Evolutionary conservation across 2,888 invertebrate genomes (phyloP), one percentile per base, ranked within the genome.

Genomic region (Aporophyla lueneburgensis): DNA sequence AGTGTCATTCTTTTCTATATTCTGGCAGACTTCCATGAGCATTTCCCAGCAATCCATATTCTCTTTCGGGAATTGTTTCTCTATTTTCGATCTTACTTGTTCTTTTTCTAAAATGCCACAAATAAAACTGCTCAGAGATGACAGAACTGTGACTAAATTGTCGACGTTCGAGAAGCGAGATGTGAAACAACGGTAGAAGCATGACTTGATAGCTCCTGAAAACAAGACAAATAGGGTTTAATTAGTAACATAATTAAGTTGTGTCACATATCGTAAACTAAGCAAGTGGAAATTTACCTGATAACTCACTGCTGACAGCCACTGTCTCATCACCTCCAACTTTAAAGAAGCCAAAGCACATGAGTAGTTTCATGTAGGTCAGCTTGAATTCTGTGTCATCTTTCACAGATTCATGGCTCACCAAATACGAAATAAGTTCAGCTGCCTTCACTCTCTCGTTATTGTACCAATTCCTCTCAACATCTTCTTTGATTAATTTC

Each of bases 181-280:
- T 83, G 98, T 97, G 81, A 98, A 95, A 72, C 98, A 97, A 43
- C 97, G 96, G 89, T 97, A 98, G 90, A 98, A 98, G 86, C 97
- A 97, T 14, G 97, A 97, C 90, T 97, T 98, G 80, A 98, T 97
- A 74, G 97, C 96, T 82, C 96, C 97, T 97, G 96, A 91, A 96
- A 91, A 19, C 14, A 63, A 63, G 14, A 40, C 4, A 69, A 67
- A 73, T 56, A 59, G 58, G 21, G 9, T 53, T 19, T 33, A 46
- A 58, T 77, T 24, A 51, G 46, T 40, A 46, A 62, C 2, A 51
- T 5, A 49, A 16, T 12, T 16, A 24, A 33, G 12, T 49, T 33
- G 0, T 27, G 14, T 9, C 5, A 33, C 6, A 40, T 21, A 9
- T 16, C 53, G n/a, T 49, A 51, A 16, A 33, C 51, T 5, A 69